Conservation (phyloP, 1,140 invertebrate species). For the Drosophila pallidifrons region DNA sequence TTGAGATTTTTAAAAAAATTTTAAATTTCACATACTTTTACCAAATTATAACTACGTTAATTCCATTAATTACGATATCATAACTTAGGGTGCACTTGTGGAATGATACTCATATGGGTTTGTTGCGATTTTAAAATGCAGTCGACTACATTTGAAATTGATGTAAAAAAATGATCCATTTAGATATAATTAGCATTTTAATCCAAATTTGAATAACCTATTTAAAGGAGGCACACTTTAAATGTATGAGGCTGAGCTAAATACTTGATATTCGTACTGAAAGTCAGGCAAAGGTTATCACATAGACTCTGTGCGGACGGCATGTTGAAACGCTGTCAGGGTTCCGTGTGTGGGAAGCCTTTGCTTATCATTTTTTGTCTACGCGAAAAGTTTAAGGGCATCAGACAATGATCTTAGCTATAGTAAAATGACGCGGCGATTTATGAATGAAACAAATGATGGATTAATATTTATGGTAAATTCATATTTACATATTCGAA, state of each 20-base stretch:
- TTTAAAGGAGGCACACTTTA: slow-evolving; percentile 66
- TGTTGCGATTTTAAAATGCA: slow-evolving; percentile 11
- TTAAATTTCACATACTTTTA: too few relatives aligned
- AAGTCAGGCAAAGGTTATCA: slow-evolving; percentile 73
- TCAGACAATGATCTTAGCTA: slow-evolving; percentile 54
- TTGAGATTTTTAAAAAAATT: too few relatives aligned
- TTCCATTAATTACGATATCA: not conserved
- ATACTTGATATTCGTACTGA: slow-evolving; percentile 62
- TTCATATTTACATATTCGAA: not conserved
- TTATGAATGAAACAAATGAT: slow-evolving; percentile 69
- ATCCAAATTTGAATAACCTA: slow-evolving; percentile 67
- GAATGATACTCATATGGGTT: slow-evolving; percentile 9
- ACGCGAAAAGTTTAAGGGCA: slow-evolving; percentile 32
- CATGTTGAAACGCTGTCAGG: slow-evolving; percentile 46
- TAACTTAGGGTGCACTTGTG: not conserved
- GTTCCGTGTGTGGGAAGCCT: slow-evolving; percentile 72
- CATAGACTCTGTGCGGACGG: slow-evolving; percentile 47
- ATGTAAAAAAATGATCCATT: slow-evolving; percentile 45
- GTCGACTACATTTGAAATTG: slow-evolving; percentile 9
- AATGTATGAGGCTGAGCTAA: slow-evolving; percentile 55
- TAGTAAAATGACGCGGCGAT: slow-evolving; percentile 73
- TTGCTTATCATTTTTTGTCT: slow-evolving; percentile 57
- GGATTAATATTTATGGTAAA: slow-evolving; percentile 4
- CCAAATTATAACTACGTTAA: too few relatives aligned
- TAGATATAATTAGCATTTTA: slow-evolving; percentile 50